Evolutionary conservation across 2,888 invertebrate genomes (phyloP).

Genomic region (Rhingia rostrata): DNA sequence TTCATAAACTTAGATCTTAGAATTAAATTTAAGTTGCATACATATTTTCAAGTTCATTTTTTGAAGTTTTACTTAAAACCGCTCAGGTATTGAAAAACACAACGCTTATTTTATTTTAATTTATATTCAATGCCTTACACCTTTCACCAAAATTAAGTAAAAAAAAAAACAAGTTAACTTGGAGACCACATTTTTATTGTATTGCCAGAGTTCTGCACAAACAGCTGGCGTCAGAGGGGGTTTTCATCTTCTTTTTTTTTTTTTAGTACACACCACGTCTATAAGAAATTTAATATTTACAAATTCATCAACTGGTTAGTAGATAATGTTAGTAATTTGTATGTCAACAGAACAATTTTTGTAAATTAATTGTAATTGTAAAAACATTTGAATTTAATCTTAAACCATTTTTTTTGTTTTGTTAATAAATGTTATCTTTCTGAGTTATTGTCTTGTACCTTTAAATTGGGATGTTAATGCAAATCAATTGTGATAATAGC

Average conservation of each 20-base stretch:
- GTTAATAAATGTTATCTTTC: slow-evolving; percentile 27
- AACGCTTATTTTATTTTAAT: slow-evolving; percentile 33
- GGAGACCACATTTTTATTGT: slow-evolving; percentile 26
- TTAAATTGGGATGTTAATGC: slow-evolving; percentile 47
- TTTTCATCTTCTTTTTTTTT: neutral
- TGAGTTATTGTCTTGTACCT: slow-evolving; percentile 69
- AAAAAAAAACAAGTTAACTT: slow-evolving; percentile 41
- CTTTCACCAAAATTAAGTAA: slow-evolving; percentile 34
- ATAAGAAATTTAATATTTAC: slow-evolving; percentile 41
- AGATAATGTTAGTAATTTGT: neutral
- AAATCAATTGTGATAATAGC: slow-evolving; percentile 50
- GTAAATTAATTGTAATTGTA: slow-evolving; percentile 8
- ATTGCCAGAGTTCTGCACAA: slow-evolving; percentile 36
- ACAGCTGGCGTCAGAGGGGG: neutral
- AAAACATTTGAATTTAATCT: slow-evolving; percentile 8
- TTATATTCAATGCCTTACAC: neutral
- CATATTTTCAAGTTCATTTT: neutral
- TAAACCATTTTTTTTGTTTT: slow-evolving; percentile 15
- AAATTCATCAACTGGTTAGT: neutral
- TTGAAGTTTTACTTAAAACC: slow-evolving; percentile 48
- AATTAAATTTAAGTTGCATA: slow-evolving; percentile 46
- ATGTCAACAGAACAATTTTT: neutral
- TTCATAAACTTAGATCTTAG: slow-evolving; percentile 56
- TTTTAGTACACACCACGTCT: slow-evolving; percentile 5
- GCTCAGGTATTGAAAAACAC: slow-evolving; percentile 59